phyloP scores from a whole-genome alignment of 2,888 invertebrate genomes.

The Zygothrica quintamaculata region DNA sequence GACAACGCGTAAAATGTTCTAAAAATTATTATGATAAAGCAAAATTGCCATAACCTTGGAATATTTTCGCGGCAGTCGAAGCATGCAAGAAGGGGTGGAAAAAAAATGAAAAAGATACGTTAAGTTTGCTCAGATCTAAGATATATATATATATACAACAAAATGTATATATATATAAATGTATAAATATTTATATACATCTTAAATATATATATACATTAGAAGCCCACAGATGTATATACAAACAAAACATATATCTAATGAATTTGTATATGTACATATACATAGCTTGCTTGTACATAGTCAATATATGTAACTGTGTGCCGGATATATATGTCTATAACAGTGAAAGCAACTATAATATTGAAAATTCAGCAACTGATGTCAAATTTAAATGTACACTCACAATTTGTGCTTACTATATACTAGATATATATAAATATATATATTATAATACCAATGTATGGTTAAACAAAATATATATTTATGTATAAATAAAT shows the following conservation, averaged over 20 bases:
- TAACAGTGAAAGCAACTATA: constrained; percentile 19
- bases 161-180: no score
- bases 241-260: background rate
- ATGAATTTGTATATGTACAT: background rate
- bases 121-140: constrained; percentile 10
- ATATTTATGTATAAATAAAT: constrained; percentile 6
- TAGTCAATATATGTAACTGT: constrained; percentile 15
- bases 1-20: constrained; percentile 33
- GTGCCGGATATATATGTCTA: constrained; percentile 32
- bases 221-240: constrained; percentile 4
- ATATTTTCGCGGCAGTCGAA: constrained; percentile 34
- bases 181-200: constrained; percentile 9
- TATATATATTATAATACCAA: background rate
- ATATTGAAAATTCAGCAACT: constrained; percentile 14
- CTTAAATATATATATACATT: constrained; percentile 28
- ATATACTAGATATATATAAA: background rate
- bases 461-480: background rate
- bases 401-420: constrained; percentile 13
- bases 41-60: constrained; percentile 56
- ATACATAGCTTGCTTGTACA: background rate
- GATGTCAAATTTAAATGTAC: constrained; percentile 10
- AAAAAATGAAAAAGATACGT: constrained; percentile 9
- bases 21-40: constrained; percentile 44
- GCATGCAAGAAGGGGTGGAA: constrained; percentile 28
- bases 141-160: no score